A percentile compares a stretch with the other conserved stretches of the same genome.
These are phyloP conservation scores for Chroicocephalus ridibundus DNA, from an alignment of 2,113 vertebrate genomes.

Conservation along the genomic window DNA sequence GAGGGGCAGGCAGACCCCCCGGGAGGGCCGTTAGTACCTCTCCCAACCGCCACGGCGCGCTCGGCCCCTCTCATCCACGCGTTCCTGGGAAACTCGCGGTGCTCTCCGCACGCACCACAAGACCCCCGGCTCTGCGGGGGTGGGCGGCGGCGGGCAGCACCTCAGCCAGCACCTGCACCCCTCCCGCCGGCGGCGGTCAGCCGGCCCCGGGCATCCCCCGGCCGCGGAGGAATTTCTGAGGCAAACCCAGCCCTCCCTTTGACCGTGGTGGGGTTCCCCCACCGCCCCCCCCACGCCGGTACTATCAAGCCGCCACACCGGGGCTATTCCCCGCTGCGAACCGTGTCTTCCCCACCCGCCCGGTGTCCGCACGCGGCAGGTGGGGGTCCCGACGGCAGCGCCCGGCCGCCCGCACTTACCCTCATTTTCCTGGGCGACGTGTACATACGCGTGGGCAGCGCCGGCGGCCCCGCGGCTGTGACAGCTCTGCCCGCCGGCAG, in stretches of 20 bases:
- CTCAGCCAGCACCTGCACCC: not conserved
- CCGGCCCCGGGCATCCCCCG: not conserved
- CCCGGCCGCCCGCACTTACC: not conserved
- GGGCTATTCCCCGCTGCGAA: not conserved
- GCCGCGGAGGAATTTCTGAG: not conserved
- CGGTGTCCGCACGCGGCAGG: not conserved
- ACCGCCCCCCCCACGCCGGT: too few relatives aligned
- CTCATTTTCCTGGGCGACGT: conserved; percentile 44
- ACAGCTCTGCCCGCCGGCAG: not conserved
- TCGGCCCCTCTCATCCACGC: not conserved
- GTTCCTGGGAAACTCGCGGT: too few relatives aligned
- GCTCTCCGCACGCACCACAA: too few relatives aligned
- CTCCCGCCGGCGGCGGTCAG: too few relatives aligned
- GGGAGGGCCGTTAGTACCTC: not conserved
- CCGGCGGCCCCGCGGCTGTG: not conserved
- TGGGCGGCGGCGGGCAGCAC: not conserved
- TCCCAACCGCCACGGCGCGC: not conserved
- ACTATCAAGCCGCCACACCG: not conserved
- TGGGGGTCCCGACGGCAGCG: not conserved
- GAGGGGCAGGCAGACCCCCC: not conserved
- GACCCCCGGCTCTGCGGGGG: not conserved
- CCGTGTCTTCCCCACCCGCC: not conserved
- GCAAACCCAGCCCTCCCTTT: not conserved
- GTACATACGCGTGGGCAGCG: not conserved
- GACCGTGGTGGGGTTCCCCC: not conserved